These are phyloP conservation scores for Phoxinus dragarum DNA, from an alignment of 2,797 vertebrate genomes.

Conservation along the genomic window DNA sequence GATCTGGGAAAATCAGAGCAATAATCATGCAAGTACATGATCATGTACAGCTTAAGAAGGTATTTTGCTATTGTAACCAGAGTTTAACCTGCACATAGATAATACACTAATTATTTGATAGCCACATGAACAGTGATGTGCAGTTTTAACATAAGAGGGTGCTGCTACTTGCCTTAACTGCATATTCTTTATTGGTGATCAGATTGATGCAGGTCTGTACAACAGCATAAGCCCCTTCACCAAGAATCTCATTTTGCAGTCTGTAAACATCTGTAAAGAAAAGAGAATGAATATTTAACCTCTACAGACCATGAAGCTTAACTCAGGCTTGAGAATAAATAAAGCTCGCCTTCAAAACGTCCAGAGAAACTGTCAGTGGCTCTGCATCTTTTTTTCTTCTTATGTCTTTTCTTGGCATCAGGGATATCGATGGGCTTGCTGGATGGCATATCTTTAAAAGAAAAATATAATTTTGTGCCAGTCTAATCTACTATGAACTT, in stretches of 20 bases:
- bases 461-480: not conserved
- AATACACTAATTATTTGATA: not conserved
- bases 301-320: not conserved
- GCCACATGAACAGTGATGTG: not conserved
- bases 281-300: not conserved
- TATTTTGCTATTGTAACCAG: not conserved
- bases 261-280: conserved; percentile 89
- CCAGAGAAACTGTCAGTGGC: conserved; percentile 96
- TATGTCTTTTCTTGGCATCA: conserved; percentile 92
- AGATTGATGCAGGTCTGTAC: conserved; percentile 95
- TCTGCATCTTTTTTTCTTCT: conserved; percentile 96
- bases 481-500: conserved; percentile 33
- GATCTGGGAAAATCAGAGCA: not conserved
- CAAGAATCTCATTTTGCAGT: conserved; percentile 92
- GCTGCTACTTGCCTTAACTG: conserved; percentile 87
- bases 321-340: not conserved
- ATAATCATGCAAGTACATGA: not conserved
- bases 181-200: conserved; percentile 96
- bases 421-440: conserved; percentile 96
- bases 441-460: conserved; percentile 84
- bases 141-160: not conserved
- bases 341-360: conserved; percentile 88
- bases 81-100: conserved; percentile 6
- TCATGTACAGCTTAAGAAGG: not conserved
- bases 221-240: conserved; percentile 93